A percentile compares a stretch with the other conserved stretches of the same genome.
Evolutionary conservation across 35 echinoderm and acorn worm genomes (phyloP).

Genomic region (Lytechinus pictus): DNA sequence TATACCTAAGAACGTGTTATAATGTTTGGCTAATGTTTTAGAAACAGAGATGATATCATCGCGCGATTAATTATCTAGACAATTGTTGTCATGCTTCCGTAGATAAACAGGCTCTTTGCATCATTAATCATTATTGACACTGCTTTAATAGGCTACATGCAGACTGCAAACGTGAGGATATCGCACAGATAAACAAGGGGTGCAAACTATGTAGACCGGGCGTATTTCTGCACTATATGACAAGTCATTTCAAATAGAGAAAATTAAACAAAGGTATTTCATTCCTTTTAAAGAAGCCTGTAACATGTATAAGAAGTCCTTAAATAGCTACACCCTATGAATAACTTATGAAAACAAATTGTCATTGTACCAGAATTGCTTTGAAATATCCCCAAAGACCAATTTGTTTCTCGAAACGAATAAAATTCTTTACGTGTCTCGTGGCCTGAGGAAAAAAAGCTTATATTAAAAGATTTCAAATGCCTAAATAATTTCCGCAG

Average conservation of each 20-base stretch:
- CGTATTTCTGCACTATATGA: background rate
- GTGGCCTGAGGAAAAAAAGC: background rate
- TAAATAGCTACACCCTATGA: no score
- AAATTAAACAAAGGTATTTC: background rate
- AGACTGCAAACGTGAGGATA: background rate
- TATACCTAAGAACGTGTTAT: background rate
- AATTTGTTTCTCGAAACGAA: background rate
- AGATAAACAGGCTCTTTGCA: background rate
- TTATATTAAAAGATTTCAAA: background rate
- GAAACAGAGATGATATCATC: background rate
- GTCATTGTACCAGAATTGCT: background rate
- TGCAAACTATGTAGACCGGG: background rate
- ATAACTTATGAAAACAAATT: no score
- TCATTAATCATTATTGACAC: background rate
- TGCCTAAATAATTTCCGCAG: no score
- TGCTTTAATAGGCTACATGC: background rate
- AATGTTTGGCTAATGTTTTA: background rate
- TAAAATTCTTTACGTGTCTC: background rate
- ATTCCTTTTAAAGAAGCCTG: no score
- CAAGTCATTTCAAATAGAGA: background rate
- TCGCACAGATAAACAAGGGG: background rate
- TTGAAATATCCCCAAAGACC: background rate
- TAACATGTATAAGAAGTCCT: no score
- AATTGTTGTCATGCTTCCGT: background rate
- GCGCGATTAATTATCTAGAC: background rate